phyloP scores from a whole-genome alignment of 2,888 invertebrate species.

The Zygothrica quintamaculata region DNA sequence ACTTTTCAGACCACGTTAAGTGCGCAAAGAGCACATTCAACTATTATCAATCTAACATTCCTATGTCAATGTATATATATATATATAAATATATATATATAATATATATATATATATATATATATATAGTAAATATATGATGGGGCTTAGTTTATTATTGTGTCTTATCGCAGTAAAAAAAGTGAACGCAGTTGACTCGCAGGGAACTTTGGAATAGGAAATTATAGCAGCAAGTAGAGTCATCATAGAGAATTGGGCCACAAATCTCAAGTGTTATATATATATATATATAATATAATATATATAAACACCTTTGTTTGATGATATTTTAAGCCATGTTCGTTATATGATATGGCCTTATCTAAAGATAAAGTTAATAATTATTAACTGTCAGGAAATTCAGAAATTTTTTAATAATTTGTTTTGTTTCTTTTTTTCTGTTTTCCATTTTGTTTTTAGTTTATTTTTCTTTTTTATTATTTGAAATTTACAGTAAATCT shows the following conservation, averaged over 20 bases:
- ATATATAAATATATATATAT: constrained; percentile 4
- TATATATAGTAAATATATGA: too few relatives aligned
- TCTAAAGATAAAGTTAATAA: constrained; percentile 29
- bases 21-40: too few relatives aligned
- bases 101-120: constrained; percentile 4
- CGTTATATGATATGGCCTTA: constrained; percentile 23
- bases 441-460: constrained; percentile 15
- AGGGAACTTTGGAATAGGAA: constrained; percentile 53
- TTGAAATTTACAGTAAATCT: constrained; percentile 26
- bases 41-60: too few relatives aligned
- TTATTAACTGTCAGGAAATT: constrained; percentile 29
- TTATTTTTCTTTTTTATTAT: constrained; percentile 34
- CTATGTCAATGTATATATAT: too few relatives aligned
- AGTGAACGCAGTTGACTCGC: constrained; percentile 2
- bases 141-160: constrained; percentile 18
- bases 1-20: too few relatives aligned
- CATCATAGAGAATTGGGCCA: constrained; percentile 44
- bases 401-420: constrained; percentile 1
- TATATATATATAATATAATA: constrained; percentile 2
- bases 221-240: constrained; percentile 23
- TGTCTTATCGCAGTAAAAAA: constrained; percentile 34
- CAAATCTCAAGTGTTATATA: constrained; percentile 1
- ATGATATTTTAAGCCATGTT: constrained; percentile 41
- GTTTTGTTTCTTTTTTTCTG: constrained; percentile 5
- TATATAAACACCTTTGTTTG: constrained; percentile 29